These are phyloP conservation scores for Heterodera schachtii DNA, from an alignment of 1,140 invertebrate genomes.

Conservation along the genomic window DNA sequence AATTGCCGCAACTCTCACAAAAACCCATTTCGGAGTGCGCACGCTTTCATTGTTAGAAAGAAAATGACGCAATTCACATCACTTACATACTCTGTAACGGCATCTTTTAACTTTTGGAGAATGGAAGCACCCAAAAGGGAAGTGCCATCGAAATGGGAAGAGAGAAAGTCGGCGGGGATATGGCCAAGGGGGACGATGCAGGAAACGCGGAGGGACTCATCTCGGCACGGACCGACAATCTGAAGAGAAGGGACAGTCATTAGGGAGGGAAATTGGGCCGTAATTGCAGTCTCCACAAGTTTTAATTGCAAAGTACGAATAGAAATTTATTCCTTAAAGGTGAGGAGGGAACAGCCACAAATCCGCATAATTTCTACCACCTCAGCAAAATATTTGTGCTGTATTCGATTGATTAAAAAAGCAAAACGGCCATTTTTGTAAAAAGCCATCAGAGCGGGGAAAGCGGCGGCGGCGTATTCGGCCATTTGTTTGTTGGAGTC, in stretches of 20 bases:
- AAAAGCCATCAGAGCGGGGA: slow-evolving; percentile 28
- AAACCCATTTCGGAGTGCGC: slow-evolving; percentile 43
- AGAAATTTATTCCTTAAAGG: too few species aligned
- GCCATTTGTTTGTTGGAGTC: slow-evolving; percentile 39
- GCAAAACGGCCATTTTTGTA: slow-evolving; percentile 12
- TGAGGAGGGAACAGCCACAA: neutral
- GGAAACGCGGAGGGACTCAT: neutral
- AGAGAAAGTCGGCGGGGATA: neutral
- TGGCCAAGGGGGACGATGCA: slow-evolving; percentile 8
- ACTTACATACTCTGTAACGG: slow-evolving; percentile 15
- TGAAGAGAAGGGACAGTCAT: neutral
- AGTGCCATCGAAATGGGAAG: neutral
- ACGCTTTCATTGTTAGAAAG: slow-evolving; percentile 22
- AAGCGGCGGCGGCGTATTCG: slow-evolving; percentile 25
- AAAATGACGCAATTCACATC: neutral
- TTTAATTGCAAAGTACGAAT: neutral
- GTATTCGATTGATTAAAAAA: slow-evolving; percentile 27
- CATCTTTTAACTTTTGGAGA: neutral
- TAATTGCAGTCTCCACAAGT: too few species aligned
- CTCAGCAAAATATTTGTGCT: slow-evolving; percentile 35
- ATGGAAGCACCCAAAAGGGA: neutral
- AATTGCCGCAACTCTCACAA: slow-evolving; percentile 39
- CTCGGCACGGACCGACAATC: neutral
- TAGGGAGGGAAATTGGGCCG: too few species aligned
- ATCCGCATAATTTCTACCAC: slow-evolving; percentile 1